Evolutionary conservation across 2,888 invertebrate species (phyloP).

Genomic region (Chrysolina oricalcia): DNA sequence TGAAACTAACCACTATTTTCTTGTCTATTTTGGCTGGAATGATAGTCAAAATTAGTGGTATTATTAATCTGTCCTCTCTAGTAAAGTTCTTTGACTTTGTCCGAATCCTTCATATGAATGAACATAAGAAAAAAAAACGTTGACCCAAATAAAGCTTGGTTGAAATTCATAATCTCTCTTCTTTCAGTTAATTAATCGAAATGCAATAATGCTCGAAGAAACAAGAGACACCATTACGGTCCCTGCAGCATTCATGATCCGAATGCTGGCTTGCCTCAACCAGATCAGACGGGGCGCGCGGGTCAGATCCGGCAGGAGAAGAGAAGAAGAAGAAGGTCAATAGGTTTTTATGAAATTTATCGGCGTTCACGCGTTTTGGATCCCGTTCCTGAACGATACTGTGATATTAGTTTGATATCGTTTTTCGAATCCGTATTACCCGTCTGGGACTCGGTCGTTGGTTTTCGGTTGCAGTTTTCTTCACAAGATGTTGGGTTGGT

Average conservation of each 20-base stretch:
- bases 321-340: conserved; percentile 52
- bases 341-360: background rate
- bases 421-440: background rate
- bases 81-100: no score
- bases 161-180: conserved; percentile 9
- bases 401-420: conserved; percentile 6
- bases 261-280: conserved; percentile 81
- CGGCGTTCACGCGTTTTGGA: conserved; percentile 6
- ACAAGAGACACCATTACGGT: conserved; percentile 91
- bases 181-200: conserved; percentile 82
- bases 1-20: no score
- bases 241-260: conserved; percentile 89
- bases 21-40: no score
- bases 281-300: conserved; percentile 74
- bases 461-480: no score
- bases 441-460: background rate
- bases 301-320: conserved; percentile 49
- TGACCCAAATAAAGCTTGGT: no score
- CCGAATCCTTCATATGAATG: no score
- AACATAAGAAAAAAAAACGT: no score
- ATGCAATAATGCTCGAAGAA: conserved; percentile 89
- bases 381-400: conserved; percentile 2
- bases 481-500: no score
- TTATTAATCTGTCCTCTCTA: no score
- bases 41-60: no score